Evolutionary conservation across 2,113 vertebrate species (phyloP).

Genomic region (Xiphophorus maculatus): DNA sequence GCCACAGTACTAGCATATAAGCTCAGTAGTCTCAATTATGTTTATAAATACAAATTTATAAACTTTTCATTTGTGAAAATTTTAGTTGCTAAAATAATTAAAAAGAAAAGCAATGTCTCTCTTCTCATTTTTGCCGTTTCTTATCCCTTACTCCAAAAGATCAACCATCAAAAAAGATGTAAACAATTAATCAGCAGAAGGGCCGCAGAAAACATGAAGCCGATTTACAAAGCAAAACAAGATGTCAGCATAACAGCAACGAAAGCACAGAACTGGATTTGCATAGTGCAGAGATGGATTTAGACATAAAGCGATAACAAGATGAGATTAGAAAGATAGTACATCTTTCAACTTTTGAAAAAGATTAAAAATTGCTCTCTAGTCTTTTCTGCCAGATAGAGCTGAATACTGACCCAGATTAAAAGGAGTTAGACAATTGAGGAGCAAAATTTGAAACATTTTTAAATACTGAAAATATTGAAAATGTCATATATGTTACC

Average conservation of each 20-base stretch:
- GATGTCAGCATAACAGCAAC: constrained; percentile 48
- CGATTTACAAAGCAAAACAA: constrained; percentile 60
- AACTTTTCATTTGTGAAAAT: constrained; percentile 10
- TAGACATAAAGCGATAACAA: constrained; percentile 65
- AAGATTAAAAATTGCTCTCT: constrained; percentile 55
- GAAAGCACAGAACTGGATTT: constrained; percentile 65
- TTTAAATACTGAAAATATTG: no score
- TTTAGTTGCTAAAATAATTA: constrained; percentile 4
- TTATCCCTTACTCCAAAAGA: constrained; percentile 38
- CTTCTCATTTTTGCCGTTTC: constrained; percentile 35
- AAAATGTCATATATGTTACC: no score
- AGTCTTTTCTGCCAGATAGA: constrained; percentile 24
- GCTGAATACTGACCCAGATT: constrained; percentile 47
- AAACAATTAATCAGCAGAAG: constrained; percentile 58
- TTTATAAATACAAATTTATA: no score
- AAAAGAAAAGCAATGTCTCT: constrained; percentile 20
- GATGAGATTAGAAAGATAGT: constrained; percentile 69
- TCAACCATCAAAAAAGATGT: constrained; percentile 38
- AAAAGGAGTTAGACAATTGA: constrained; percentile 30
- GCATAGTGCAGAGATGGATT: constrained; percentile 54
- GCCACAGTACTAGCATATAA: neutral
- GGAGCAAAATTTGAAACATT: constrained; percentile 44
- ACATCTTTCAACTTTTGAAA: constrained; percentile 58
- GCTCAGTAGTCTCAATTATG: neutral
- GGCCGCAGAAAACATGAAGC: constrained; percentile 42